phyloP scores from a whole-genome alignment of 2,888 invertebrate genomes.

The Drosophila emarginata region DNA sequence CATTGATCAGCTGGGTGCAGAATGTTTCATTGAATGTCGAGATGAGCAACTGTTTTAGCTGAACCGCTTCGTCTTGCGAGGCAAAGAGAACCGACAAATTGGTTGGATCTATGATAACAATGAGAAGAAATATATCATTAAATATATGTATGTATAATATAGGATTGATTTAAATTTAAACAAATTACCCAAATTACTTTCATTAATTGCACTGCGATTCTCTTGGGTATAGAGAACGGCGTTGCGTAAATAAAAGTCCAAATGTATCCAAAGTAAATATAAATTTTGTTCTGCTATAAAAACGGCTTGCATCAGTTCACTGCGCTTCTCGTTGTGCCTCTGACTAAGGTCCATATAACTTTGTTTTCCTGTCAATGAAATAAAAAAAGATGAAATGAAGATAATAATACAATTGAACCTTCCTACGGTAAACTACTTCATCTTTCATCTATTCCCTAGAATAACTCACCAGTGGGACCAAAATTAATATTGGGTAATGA shows the following conservation, averaged over 20 bases:
- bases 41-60: conserved; percentile 88
- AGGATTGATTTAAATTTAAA: background rate
- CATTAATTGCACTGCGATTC: conserved; percentile 60
- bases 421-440: too few species aligned
- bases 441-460: too few species aligned
- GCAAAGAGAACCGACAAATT: conserved; percentile 84
- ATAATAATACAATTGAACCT: too few species aligned
- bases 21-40: conserved; percentile 91
- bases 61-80: conserved; percentile 86
- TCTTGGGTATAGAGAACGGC: conserved; percentile 83
- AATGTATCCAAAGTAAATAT: conserved; percentile 90
- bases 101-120: conserved; percentile 79
- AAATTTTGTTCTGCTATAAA: conserved; percentile 88
- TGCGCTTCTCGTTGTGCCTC: conserved; percentile 84
- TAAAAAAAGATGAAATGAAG: too few species aligned
- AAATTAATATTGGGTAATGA: conserved; percentile 53
- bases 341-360: conserved; percentile 82
- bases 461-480: conserved; percentile 47
- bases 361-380: conserved; percentile 79
- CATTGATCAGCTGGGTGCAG: conserved; percentile 88
- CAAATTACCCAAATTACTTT: conserved; percentile 46
- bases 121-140: background rate
- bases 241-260: conserved; percentile 88
- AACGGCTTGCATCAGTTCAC: conserved; percentile 85
- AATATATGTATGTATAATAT: background rate